These are phyloP conservation scores for Acanthopagrus latus DNA, from an alignment of 2,797 vertebrate genomes.

Conservation along the genomic window DNA sequence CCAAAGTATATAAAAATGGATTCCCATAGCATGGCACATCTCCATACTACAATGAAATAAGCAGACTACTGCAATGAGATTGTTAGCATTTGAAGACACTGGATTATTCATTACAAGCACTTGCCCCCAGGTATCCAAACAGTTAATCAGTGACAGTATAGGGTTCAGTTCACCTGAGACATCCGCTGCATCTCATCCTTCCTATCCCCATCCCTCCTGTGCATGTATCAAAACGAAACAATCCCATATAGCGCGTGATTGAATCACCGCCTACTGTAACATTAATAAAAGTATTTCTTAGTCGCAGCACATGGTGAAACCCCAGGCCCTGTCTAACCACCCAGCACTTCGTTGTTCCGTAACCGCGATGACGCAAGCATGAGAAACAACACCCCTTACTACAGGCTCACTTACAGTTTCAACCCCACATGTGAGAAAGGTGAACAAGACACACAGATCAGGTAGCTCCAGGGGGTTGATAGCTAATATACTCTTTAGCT, in stretches of 20 bases:
- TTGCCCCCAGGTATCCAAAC: background rate
- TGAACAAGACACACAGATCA: constrained; percentile 23
- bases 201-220: background rate
- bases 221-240: background rate
- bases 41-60: background rate
- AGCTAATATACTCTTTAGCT: constrained; percentile 3
- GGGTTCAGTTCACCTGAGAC: background rate
- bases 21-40: background rate
- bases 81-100: background rate
- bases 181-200: background rate
- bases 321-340: constrained; percentile 18
- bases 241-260: background rate
- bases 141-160: background rate
- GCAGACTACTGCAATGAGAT: background rate
- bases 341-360: constrained; percentile 13
- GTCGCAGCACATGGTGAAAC: constrained; percentile 18
- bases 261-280: background rate
- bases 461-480: constrained; percentile 2
- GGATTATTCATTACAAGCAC: background rate
- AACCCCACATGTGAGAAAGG: constrained; percentile 28
- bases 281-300: constrained; percentile 1
- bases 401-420: background rate
- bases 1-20: background rate
- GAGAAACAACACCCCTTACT: constrained; percentile 32
- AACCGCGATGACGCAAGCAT: constrained; percentile 53